phyloP scores from a whole-genome alignment of 2,113 vertebrate genomes.

The Deroptyus accipitrinus region DNA sequence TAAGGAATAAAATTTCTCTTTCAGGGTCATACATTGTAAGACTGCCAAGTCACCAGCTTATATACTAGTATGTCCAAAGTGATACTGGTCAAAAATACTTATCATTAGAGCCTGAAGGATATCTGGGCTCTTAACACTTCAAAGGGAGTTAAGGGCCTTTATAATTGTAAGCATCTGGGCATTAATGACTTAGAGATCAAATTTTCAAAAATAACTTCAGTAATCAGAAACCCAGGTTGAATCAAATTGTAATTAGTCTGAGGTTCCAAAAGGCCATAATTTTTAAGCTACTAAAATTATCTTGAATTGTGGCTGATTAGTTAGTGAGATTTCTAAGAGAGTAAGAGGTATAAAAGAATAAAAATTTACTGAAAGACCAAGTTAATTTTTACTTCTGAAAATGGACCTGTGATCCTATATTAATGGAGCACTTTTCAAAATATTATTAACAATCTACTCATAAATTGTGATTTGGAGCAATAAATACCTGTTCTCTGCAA shows the following conservation, averaged over 20 bases:
- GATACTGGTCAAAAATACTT: background rate
- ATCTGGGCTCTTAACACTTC: background rate
- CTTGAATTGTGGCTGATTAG: background rate
- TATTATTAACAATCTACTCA: background rate
- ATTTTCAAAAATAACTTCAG: slow-evolving; percentile 16
- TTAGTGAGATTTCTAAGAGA: background rate
- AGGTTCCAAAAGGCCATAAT: background rate
- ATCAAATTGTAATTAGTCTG: background rate
- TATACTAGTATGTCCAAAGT: background rate
- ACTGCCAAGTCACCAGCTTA: background rate
- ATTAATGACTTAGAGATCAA: background rate
- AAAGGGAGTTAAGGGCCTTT: background rate
- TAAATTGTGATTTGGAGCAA: background rate
- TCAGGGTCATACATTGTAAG: background rate
- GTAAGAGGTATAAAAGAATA: background rate
- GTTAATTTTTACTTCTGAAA: background rate
- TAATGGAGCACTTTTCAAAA: background rate
- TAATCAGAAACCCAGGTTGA: background rate
- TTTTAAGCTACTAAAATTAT: background rate
- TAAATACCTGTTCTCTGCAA: background rate
- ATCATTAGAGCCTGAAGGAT: background rate
- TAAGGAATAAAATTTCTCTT: background rate
- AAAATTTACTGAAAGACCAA: background rate
- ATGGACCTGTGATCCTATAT: background rate
- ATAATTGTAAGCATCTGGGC: background rate